These are phyloP conservation scores for Hanleya hanleyi DNA, from an alignment of 2,888 invertebrate genomes.

Conservation along the genomic window DNA sequence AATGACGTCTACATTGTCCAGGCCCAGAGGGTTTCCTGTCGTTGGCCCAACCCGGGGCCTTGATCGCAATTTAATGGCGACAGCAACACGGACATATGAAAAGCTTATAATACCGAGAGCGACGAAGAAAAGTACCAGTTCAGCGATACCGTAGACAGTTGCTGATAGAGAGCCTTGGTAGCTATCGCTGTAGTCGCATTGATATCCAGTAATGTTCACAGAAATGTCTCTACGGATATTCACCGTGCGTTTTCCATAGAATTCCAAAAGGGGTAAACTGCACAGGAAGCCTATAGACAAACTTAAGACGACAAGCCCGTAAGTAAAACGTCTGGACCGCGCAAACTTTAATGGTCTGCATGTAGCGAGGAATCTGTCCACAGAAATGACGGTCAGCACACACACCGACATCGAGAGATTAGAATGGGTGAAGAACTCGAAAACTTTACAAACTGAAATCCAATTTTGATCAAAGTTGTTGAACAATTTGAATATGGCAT, in stretches of 20 bases:
- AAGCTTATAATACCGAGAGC: slow-evolving; percentile 26
- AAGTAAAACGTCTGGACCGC: slow-evolving; percentile 26
- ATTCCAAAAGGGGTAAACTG: slow-evolving; percentile 43
- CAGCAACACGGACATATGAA: slow-evolving; percentile 37
- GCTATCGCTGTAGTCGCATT: slow-evolving; percentile 36
- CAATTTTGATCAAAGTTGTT: slow-evolving; percentile 39
- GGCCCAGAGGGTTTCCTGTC: too few species aligned
- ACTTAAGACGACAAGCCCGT: slow-evolving; percentile 16
- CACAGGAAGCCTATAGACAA: slow-evolving; percentile 16
- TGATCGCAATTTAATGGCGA: too few species aligned
- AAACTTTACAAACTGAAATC: slow-evolving; percentile 38
- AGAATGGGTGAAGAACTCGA: slow-evolving; percentile 45
- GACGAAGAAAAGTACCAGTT: slow-evolving; percentile 24
- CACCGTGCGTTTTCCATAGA: slow-evolving; percentile 37
- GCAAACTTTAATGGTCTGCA: slow-evolving; percentile 43
- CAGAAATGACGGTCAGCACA: slow-evolving; percentile 35
- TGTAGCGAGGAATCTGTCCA: slow-evolving; percentile 45
- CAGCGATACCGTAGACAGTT: slow-evolving; percentile 21
- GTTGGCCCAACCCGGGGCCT: too few species aligned
- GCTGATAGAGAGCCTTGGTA: slow-evolving; percentile 25
- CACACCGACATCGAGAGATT: slow-evolving; percentile 33
- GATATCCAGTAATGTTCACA: slow-evolving; percentile 18
- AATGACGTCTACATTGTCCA: too few species aligned
- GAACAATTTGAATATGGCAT: slow-evolving; percentile 42
- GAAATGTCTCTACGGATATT: not conserved